Evolutionary conservation across 2,797 vertebrate species (phyloP).

Genomic region (Hozukius guyotensis): DNA sequence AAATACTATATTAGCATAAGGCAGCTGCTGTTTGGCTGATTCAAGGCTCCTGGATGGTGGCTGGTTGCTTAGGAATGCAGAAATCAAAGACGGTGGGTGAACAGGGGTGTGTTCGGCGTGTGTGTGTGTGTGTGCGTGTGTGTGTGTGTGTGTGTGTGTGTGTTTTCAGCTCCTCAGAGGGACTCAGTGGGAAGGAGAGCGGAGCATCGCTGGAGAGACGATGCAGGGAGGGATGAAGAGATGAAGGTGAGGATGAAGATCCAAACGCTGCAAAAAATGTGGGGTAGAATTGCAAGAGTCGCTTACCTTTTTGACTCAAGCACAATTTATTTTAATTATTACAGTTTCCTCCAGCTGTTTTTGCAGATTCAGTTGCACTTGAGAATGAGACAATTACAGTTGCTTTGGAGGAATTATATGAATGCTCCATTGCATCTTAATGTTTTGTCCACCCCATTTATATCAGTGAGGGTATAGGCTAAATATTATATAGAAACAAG

Average conservation of each 20-base stretch:
- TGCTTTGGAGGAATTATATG: neutral
- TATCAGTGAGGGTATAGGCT: neutral
- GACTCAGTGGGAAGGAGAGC: conserved; percentile 36
- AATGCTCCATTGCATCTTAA: neutral
- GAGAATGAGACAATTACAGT: neutral
- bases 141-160: neutral
- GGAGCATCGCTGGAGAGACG: conserved; percentile 9
- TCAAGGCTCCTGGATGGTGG: neutral
- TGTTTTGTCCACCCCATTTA: neutral
- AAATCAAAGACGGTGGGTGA: conserved; percentile 40
- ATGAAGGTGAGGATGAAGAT: conserved; percentile 46
- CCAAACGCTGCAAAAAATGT: conserved; percentile 40
- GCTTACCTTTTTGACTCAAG: neutral
- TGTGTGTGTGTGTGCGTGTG: conserved; percentile 16
- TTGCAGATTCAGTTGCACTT: too few species aligned
- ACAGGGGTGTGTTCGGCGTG: neutral
- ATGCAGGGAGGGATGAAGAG: conserved; percentile 30
- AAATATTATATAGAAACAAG: neutral
- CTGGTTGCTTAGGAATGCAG: conserved; percentile 45
- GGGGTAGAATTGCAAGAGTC: neutral
- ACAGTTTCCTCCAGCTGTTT: too few species aligned
- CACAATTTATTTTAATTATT: neutral
- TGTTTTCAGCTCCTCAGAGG: conserved; percentile 39
- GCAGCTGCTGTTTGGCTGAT: neutral
- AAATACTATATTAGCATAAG: conserved; percentile 33